Evolutionary conservation across 1,140 invertebrate species (phyloP), one percentile per base, ranked within the genome.

Genomic region (Polypedilum vanderplanki): DNA sequence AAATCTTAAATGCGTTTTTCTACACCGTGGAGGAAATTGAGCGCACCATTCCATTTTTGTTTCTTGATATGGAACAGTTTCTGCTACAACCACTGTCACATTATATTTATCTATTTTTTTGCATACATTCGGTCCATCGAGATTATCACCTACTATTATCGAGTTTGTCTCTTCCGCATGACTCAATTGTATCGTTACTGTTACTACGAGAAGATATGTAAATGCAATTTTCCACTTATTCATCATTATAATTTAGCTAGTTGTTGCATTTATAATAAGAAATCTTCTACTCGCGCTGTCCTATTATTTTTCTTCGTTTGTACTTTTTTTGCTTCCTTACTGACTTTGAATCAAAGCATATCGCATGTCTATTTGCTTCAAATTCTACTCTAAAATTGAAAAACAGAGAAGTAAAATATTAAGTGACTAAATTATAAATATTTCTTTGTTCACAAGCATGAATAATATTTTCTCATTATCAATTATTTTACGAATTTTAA

Each of bases 31-130:
- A 40, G 93, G 94, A 41, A 95, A 85, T 79, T 87, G 91, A 7
- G 94, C 85, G 84, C 94, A 96, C 89, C 91, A 95, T 0, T 87
- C 87, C 77, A 90, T 90, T 75, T 90, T 90, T 73, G 91, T 87
- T 57, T 91, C 88, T 83, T 94, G 91, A 78, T 92, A 93, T 0
- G 93, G 91, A 81, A 93, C 89, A 78, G 90, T 84, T 80, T 92
- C 91, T 0, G 91, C 89, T 41, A 93, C 88, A 9, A 79, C 76
- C 15, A 81, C 80, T 24, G 80, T 79, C 33, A 83, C 78, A 17
- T 78, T 75, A 74, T 82, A 83, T 18, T 79, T 78, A 20, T 87
- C 85, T 77, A 86, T 81, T 79, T 82, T 82, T 15, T 82, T 85
- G 77, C 87, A 88, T 65, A 88, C 83, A 80, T 88, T 87, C 33